Conservation (phyloP, 2,113 vertebrate genomes). For the Macquaria australasica region DNA sequence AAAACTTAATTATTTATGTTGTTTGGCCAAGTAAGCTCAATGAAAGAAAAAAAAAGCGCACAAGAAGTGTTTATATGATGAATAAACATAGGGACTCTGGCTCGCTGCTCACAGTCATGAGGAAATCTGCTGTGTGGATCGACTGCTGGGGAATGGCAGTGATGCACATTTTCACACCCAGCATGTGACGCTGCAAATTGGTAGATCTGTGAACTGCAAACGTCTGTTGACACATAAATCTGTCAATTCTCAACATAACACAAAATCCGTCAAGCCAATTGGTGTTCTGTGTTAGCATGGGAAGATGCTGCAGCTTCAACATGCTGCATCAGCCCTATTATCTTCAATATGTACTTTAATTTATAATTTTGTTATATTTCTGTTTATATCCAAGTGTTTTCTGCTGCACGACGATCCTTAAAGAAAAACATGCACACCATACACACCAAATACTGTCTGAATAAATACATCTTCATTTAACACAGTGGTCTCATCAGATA, state of each 20-base stretch:
- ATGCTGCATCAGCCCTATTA: not conserved
- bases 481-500: not conserved
- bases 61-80: conserved; percentile 49
- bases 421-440: too few relatives aligned
- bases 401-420: not conserved
- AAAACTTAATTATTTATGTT: conserved; percentile 71
- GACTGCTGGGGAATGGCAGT: conserved; percentile 51
- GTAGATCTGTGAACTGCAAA: conserved; percentile 71
- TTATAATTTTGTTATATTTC: not conserved
- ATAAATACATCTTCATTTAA: not conserved
- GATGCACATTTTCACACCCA: conserved; percentile 74
- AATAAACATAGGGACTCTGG: conserved; percentile 57
- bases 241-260: conserved; percentile 67
- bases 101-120: conserved; percentile 23
- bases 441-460: not conserved
- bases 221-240: conserved; percentile 73
- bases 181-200: conserved; percentile 60
- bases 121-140: conserved; percentile 52
- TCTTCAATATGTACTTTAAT: not conserved
- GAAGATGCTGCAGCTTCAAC: not conserved
- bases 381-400: not conserved
- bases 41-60: conserved; percentile 12
- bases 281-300: not conserved
- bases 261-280: conserved; percentile 29
- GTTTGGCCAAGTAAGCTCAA: conserved; percentile 55